Conservation (phyloP, 2,888 invertebrate genomes). For the Clepsis dumicolana region DNA sequence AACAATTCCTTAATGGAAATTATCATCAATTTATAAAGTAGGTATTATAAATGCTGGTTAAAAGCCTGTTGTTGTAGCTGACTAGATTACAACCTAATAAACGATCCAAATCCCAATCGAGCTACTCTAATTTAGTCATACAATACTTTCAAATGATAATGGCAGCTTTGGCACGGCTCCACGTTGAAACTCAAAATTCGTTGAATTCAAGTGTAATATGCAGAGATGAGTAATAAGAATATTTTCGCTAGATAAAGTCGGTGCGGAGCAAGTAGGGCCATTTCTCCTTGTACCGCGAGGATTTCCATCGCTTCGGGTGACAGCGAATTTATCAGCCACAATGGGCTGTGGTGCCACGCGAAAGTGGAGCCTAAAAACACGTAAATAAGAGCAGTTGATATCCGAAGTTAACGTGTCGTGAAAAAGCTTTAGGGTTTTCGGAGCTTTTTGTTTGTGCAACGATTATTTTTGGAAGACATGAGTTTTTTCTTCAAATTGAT, state of each 20-base stretch:
- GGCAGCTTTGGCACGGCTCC: constrained; percentile 64
- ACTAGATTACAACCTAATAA: neutral
- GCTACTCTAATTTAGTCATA: constrained; percentile 31
- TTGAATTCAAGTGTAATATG: constrained; percentile 56
- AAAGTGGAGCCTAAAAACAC: constrained; percentile 24
- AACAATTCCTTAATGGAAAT: neutral
- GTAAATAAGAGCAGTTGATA: constrained; percentile 14
- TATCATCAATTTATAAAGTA: neutral
- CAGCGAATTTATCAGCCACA: constrained; percentile 39
- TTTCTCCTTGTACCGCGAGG: constrained; percentile 61
- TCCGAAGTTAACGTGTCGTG: neutral
- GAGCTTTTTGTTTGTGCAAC: constrained; percentile 36
- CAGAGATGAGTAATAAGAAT: constrained; percentile 63
- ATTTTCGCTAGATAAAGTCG: constrained; percentile 66
- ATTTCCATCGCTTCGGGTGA: constrained; percentile 34
- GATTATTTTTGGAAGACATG: constrained; percentile 28
- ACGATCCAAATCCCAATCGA: constrained; percentile 9
- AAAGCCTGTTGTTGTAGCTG: neutral
- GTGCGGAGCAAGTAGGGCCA: constrained; percentile 58
- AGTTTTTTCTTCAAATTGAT: constrained; percentile 21
- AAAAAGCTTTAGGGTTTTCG: constrained; percentile 21
- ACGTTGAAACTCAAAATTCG: constrained; percentile 56
- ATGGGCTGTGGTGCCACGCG: constrained; percentile 19
- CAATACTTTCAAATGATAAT: constrained; percentile 44
- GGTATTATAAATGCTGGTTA: neutral